These are phyloP conservation scores for Thereuonema tuberculata DNA, from an alignment of 1,140 invertebrate species.

Conservation along the genomic window DNA sequence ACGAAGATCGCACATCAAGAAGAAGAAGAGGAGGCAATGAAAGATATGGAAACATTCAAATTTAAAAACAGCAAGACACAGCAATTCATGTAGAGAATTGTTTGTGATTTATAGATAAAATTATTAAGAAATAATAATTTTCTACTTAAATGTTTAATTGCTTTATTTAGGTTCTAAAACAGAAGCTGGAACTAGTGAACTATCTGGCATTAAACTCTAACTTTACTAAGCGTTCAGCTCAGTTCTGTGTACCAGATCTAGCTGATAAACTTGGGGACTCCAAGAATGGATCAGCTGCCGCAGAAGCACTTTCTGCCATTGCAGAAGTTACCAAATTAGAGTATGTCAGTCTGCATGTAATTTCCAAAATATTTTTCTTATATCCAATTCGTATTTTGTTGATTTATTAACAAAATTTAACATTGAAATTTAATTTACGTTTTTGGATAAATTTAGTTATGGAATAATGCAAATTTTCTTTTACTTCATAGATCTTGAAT, in stretches of 20 bases:
- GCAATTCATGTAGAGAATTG: no score
- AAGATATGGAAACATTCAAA: background rate
- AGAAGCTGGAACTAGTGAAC: conserved; percentile 61
- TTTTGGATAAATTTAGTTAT: no score
- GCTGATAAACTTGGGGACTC: conserved; percentile 71
- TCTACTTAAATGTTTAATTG: background rate
- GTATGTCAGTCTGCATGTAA: conserved; percentile 50
- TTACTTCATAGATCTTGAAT: conserved; percentile 24
- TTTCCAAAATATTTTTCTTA: no score
- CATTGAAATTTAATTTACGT: no score
- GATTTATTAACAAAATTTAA: no score
- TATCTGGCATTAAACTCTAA: conserved; percentile 40
- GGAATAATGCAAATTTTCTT: no score
- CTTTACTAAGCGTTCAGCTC: conserved; percentile 48
- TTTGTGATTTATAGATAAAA: no score
- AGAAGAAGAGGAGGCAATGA: no score
- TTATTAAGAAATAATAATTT: background rate
- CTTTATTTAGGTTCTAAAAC: conserved; percentile 48
- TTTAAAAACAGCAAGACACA: background rate
- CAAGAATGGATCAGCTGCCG: conserved; percentile 55
- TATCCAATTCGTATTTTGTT: no score
- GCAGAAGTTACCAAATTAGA: conserved; percentile 64
- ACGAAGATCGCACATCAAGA: no score
- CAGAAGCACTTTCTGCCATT: conserved; percentile 55
- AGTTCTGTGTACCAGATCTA: conserved; percentile 60